phyloP scores from a whole-genome alignment of 2,888 invertebrate species.

The Osmoderma eremita region DNA sequence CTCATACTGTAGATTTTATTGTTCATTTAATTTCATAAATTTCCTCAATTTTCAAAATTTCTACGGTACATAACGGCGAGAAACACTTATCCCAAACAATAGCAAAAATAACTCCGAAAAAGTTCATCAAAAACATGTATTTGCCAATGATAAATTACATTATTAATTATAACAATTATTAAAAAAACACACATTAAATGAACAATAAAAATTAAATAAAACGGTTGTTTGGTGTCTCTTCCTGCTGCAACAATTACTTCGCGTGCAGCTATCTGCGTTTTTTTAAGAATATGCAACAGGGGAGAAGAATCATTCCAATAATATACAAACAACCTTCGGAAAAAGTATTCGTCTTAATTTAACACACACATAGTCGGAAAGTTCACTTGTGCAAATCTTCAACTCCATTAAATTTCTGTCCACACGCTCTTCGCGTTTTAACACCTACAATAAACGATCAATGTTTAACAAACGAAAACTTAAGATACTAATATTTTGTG shows the following conservation, averaged over 20 bases:
- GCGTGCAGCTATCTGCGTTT: no score
- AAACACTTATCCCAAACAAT: constrained; percentile 5
- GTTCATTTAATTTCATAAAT: constrained; percentile 28
- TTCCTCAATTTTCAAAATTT: not conserved
- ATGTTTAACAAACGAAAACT: constrained; percentile 15
- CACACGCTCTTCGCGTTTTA: constrained; percentile 26
- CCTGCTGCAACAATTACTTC: no score
- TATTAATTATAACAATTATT: constrained; percentile 11
- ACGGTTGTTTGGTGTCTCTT: constrained; percentile 21
- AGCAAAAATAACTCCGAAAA: constrained; percentile 22
- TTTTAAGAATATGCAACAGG: not conserved
- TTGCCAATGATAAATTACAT: constrained; percentile 28
- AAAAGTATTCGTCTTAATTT: constrained; percentile 10
- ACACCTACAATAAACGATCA: constrained; percentile 35
- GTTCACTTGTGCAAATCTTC: constrained; percentile 23
- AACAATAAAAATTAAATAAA: constrained; percentile 32
- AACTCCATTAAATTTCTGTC: constrained; percentile 29
- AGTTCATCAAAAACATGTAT: constrained; percentile 31
- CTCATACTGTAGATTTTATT: constrained; percentile 32
- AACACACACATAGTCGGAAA: constrained; percentile 20
- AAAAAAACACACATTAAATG: constrained; percentile 30
- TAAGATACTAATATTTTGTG: not conserved
- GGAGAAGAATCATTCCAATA: not conserved
- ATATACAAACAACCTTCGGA: constrained; percentile 29
- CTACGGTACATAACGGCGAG: not conserved